Evolutionary conservation across 2,888 invertebrate species (phyloP).

Genomic region (Azorinus chamasolen): DNA sequence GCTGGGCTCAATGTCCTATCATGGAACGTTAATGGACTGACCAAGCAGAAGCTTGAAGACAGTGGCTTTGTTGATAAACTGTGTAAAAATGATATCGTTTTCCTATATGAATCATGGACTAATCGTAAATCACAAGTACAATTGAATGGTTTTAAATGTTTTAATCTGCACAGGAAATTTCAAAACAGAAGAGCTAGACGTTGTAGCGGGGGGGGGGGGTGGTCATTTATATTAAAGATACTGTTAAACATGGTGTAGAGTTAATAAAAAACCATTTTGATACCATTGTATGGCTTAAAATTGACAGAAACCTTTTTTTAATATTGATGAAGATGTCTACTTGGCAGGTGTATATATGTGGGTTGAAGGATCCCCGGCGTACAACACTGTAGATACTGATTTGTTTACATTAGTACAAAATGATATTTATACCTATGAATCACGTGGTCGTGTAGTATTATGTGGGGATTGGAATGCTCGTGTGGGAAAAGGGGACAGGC

Average conservation of each 20-base stretch:
- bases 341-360: constrained; percentile 15
- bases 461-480: constrained; percentile 14
- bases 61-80: constrained; percentile 14
- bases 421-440: constrained; percentile 8
- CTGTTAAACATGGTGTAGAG: not conserved
- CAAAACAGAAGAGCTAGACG: constrained; percentile 4
- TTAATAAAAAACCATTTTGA: constrained; percentile 6
- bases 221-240: not conserved
- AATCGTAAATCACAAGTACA: constrained; percentile 3
- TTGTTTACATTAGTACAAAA: constrained; percentile 6
- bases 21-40: constrained; percentile 32
- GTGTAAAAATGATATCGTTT: constrained; percentile 7
- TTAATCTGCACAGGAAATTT: too few species aligned
- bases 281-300: too few species aligned
- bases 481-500: not conserved
- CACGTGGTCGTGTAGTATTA: not conserved
- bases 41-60: constrained; percentile 6
- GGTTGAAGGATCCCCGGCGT: constrained; percentile 9
- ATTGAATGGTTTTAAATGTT: constrained; percentile 6
- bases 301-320: too few species aligned
- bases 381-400: constrained; percentile 5
- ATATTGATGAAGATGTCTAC: constrained; percentile 3
- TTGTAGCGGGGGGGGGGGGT: constrained; percentile 12
- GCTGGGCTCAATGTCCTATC: not conserved
- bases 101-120: constrained; percentile 18